A percentile compares a stretch with the other conserved stretches of the same genome.
Conservation (phyloP, 2,888 invertebrate genomes). For the Chrysomela aeneicollis region DNA sequence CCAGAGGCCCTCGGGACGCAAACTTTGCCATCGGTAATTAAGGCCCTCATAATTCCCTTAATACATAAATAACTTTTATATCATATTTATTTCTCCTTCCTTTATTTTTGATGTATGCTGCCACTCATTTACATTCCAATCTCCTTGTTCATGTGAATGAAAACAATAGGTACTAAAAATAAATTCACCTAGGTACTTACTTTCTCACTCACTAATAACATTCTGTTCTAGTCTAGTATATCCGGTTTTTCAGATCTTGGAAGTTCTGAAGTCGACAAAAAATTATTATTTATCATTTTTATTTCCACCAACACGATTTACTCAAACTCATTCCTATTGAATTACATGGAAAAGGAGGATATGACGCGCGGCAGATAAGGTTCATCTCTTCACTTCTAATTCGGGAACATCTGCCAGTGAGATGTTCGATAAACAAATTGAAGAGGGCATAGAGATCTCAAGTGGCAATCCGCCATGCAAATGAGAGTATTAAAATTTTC, state of each 20-base stretch:
- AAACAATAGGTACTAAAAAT: too few species aligned
- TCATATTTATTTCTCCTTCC: too few species aligned
- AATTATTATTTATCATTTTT: constrained; percentile 20
- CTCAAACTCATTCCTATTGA: constrained; percentile 9
- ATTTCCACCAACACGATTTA: constrained; percentile 16
- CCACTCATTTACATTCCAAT: too few species aligned
- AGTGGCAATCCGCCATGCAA: constrained; percentile 20
- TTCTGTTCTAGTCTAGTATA: neutral
- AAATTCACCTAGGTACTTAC: too few species aligned
- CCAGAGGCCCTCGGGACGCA: too few species aligned
- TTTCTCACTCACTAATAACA: too few species aligned
- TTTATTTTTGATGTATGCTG: too few species aligned
- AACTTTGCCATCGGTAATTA: too few species aligned
- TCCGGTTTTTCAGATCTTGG: neutral
- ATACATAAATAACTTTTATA: too few species aligned
- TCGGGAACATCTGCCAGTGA: constrained; percentile 13
- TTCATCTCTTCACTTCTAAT: constrained; percentile 16
- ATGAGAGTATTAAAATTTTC: constrained; percentile 21
- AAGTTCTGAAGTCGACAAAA: constrained; percentile 1
- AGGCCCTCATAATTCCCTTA: too few species aligned
- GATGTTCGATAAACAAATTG: constrained; percentile 23
- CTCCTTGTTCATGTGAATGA: too few species aligned
- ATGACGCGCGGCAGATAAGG: constrained; percentile 10
- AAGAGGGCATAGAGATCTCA: constrained; percentile 3
- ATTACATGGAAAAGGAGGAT: constrained; percentile 13